Evolutionary conservation across 2,113 vertebrate species (phyloP), one percentile per base, ranked within the genome.

Genomic region (Oreochromis aureus): DNA sequence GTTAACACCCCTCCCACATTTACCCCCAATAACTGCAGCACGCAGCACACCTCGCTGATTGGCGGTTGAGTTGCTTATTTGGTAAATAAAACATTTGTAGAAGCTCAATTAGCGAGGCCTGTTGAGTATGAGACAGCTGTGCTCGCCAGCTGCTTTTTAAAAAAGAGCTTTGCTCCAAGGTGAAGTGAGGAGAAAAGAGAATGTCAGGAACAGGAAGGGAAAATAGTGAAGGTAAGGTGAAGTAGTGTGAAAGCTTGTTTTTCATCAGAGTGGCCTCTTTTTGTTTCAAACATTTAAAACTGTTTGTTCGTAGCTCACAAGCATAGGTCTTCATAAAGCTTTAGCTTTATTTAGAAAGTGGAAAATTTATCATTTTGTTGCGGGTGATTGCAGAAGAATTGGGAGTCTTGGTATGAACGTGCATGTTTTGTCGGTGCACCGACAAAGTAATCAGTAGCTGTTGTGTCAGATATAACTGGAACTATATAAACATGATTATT

Each of bases 31-130:
- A 32, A 76, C 61, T n/a, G 44, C 66, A 6, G 44, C 73, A 69
- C 1, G 4, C 85, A 4, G 46, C 12, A n/a, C 59, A 79, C 73
- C 85, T 82, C 46, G 3, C 94, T 94, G 94, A 95, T 94, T 94
- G 95, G 89, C 78, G 78, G 81, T 78, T 44, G 34, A 80, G 83
- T 88, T 87, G 86, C 90, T 94, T 93, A 86, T 91, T 91, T 91
- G 92, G 91, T 95, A 95, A 96, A 96, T 96, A 93, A 96, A 95
- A 94, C 91, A 94, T 95, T 93, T 90, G 94, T 90, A 88, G 93
- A 92, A 84, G 91, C 94, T 95, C 93, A 94, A 95, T 96, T 94
- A 95, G 92, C 30, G 5, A 54, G 90, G 92, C 91, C 90, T 95
- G 94, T 95, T 94, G 93, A 95, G 92, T 87, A 51, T 80, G 85